phyloP scores from a whole-genome alignment of 35 echinoderm and acorn worm species.

The Diadema setosum region DNA sequence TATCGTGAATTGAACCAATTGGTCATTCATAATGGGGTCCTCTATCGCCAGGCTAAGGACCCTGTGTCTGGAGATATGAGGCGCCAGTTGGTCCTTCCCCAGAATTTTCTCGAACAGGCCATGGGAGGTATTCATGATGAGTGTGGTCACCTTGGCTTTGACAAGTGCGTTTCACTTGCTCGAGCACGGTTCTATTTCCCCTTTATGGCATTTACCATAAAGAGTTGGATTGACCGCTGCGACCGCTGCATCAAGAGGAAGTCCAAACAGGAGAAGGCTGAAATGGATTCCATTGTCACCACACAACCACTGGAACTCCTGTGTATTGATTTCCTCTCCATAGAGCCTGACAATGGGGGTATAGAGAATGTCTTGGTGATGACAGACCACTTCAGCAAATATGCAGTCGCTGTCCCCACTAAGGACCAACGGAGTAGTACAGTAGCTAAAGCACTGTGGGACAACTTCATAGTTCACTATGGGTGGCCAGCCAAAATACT shows the following conservation, averaged over 20 bases:
- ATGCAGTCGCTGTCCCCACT: conserved; percentile 12
- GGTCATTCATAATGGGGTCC: neutral
- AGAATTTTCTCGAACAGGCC: neutral
- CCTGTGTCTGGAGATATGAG: neutral
- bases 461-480: neutral
- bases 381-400: conserved; percentile 20
- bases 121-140: conserved; percentile 34
- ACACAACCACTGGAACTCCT: conserved; percentile 47
- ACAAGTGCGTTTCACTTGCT: conserved; percentile 2
- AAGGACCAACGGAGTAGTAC: neutral
- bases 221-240: conserved; percentile 18
- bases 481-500: neutral
- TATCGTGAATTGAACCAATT: conserved; percentile 45
- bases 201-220: conserved; percentile 13
- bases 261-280: conserved; percentile 15
- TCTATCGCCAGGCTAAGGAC: conserved; percentile 16
- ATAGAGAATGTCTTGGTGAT: neutral
- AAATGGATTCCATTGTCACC: conserved; percentile 44
- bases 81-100: neutral
- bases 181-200: conserved; percentile 56
- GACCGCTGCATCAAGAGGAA: conserved; percentile 42
- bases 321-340: conserved; percentile 58
- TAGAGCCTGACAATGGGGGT: neutral
- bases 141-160: conserved; percentile 42
- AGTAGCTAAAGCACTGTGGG: neutral